A percentile compares a stretch with the other conserved stretches of the same genome.
These are phyloP conservation scores for Eulacestoma nigropectus DNA, from an alignment of 2,113 vertebrate genomes.

Conservation along the genomic window DNA sequence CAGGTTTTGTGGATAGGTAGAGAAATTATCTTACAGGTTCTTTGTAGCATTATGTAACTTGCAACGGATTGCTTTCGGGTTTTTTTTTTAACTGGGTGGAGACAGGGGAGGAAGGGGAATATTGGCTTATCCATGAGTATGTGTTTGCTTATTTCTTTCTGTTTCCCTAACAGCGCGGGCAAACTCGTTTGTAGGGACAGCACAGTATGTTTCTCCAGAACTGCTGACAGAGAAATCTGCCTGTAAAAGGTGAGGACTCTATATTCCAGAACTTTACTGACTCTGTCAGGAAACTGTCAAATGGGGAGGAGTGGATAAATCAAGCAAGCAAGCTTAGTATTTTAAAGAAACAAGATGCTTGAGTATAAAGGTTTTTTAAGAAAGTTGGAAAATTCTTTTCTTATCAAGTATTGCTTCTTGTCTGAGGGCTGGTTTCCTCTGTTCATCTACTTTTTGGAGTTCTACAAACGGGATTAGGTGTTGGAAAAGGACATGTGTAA, in stretches of 20 bases:
- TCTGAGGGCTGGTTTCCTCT: not conserved
- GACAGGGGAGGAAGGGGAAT: not conserved
- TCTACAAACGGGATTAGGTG: not conserved
- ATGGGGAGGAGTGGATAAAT: not conserved
- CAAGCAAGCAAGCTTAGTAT: not conserved
- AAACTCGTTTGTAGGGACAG: conserved; percentile 98
- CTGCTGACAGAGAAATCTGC: conserved; percentile 97
- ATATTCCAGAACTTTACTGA: not conserved
- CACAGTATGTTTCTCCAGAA: conserved; percentile 97
- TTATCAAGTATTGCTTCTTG: not conserved
- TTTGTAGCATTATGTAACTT: not conserved
- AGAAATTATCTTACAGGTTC: not conserved
- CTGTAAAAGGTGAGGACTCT: conserved; percentile 90
- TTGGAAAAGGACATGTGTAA: not conserved
- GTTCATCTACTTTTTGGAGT: not conserved
- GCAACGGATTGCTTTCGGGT: not conserved
- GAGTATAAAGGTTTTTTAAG: not conserved
- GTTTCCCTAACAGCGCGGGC: conserved; percentile 78
- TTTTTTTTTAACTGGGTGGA: not conserved
- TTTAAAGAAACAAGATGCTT: not conserved
- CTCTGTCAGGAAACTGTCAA: not conserved
- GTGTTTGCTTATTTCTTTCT: not conserved
- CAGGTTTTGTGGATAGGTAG: not conserved
- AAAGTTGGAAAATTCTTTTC: not conserved
- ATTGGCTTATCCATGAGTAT: not conserved